Conservation (phyloP, 2,113 vertebrate species). For the Triplophysa rosa region DNA sequence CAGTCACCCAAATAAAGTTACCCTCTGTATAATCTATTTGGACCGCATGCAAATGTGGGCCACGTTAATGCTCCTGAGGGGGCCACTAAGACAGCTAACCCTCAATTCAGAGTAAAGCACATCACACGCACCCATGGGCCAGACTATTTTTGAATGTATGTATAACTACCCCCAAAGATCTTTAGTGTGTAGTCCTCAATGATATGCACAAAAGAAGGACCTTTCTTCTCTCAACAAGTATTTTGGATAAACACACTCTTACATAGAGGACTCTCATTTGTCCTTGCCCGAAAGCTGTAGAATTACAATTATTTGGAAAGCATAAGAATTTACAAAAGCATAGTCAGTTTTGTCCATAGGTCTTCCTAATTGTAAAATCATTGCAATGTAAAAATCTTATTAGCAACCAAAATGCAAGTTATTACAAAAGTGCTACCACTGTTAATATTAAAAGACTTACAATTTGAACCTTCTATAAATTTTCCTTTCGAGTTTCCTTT, state of each 20-base stretch:
- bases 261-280: conserved; percentile 21
- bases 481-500: no score
- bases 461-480: no score
- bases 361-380: neutral
- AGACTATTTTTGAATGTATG: conserved; percentile 9
- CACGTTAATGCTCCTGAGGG: conserved; percentile 45
- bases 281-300: neutral
- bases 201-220: conserved; percentile 1
- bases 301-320: neutral
- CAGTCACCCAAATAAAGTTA: conserved; percentile 42
- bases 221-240: conserved; percentile 1
- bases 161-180: conserved; percentile 33
- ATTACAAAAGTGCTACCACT: neutral
- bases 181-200: conserved; percentile 17
- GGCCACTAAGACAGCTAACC: conserved; percentile 47
- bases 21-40: conserved; percentile 45
- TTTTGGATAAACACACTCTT: conserved; percentile 39
- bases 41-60: conserved; percentile 42
- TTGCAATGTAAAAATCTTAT: neutral
- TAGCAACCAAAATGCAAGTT: neutral
- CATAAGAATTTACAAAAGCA: neutral
- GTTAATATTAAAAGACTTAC: no score
- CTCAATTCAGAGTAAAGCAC: conserved; percentile 42
- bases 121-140: conserved; percentile 18
- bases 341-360: neutral